These are phyloP conservation scores for Platyrinchus mystaceus DNA, from an alignment of 2,797 vertebrate genomes.

Conservation along the genomic window DNA sequence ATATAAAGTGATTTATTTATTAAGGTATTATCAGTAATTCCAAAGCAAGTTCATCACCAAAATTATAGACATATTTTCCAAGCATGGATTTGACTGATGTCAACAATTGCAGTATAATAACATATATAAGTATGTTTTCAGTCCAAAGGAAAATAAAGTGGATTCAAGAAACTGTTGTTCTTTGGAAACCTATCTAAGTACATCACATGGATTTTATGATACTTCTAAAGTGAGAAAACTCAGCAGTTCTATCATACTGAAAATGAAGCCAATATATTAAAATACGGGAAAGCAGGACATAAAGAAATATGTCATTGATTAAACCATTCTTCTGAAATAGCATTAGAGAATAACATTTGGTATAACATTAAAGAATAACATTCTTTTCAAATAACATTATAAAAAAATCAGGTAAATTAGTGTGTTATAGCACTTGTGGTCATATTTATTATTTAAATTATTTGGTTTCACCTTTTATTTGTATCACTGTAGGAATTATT, in stretches of 20 bases:
- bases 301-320: background rate
- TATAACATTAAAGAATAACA: background rate
- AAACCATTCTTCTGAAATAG: background rate
- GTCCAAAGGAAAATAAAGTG: background rate
- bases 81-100: background rate
- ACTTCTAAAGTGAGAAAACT: background rate
- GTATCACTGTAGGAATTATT: background rate
- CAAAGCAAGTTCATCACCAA: background rate
- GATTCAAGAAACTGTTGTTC: background rate
- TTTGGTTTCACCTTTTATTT: background rate
- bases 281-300: background rate
- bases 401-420: background rate
- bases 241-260: background rate
- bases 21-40: background rate
- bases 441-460: background rate
- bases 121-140: background rate
- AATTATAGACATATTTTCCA: background rate
- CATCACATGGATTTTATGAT: background rate
- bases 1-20: background rate
- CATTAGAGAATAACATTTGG: background rate
- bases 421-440: background rate
- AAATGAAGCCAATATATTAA: background rate
- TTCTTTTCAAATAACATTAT: background rate
- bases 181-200: background rate
- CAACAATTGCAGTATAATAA: background rate